phyloP scores from a whole-genome alignment of 2,888 invertebrate species.

The Habroteleia sp. region DNA sequence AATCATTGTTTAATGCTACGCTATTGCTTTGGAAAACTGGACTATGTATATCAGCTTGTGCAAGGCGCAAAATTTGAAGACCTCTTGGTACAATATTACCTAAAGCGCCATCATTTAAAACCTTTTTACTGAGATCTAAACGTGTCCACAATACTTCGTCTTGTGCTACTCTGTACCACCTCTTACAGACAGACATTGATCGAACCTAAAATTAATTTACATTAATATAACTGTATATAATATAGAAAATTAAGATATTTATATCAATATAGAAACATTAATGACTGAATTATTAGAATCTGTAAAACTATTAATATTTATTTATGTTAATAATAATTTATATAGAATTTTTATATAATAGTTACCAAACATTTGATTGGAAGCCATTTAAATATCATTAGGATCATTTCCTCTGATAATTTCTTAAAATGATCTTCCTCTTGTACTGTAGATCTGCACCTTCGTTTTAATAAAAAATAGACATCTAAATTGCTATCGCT shows the following conservation, averaged over 20 bases:
- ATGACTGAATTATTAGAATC: too few species aligned
- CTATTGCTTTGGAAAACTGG: constrained; percentile 82
- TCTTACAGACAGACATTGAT: constrained; percentile 83
- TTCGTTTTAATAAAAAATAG: constrained; percentile 73
- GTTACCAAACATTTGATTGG: constrained; percentile 89
- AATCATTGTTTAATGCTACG: constrained; percentile 79
- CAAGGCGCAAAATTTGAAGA: constrained; percentile 88
- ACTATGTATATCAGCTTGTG: constrained; percentile 88
- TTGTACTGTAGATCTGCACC: constrained; percentile 77
- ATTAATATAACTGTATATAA: neutral
- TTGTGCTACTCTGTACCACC: constrained; percentile 89
- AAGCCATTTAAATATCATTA: constrained; percentile 91
- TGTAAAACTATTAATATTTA: neutral
- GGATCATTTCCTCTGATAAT: constrained; percentile 92
- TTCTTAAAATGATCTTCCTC: constrained; percentile 86
- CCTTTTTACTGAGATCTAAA: constrained; percentile 89
- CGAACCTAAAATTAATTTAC: constrained; percentile 72
- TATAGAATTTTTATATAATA: too few species aligned
- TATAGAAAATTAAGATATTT: too few species aligned
- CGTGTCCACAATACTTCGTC: constrained; percentile 94
- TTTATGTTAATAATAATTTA: neutral
- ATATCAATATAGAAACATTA: too few species aligned
- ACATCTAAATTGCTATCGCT: constrained; percentile 52
- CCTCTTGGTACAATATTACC: constrained; percentile 90
- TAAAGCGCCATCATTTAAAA: constrained; percentile 86